Evolutionary conservation across 2,797 vertebrate genomes (phyloP), one percentile per base, ranked within the genome.

Genomic region (Leptodactylus fallax): DNA sequence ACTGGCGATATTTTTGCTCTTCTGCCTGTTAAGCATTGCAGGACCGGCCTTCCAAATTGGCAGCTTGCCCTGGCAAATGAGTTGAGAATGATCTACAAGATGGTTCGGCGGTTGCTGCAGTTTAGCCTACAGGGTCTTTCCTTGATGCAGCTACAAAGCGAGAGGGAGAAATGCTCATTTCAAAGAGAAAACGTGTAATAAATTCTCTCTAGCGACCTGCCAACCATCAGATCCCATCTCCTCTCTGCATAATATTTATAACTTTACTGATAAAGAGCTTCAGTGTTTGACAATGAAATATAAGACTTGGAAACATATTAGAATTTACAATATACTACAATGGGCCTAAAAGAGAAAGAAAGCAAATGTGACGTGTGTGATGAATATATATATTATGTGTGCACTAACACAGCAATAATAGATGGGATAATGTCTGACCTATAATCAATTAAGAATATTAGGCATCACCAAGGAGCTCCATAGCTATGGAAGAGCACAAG

Each of bases 1-100:
- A 77, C 21, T 16, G 55, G 56, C 45, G 71, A 17, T 85, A 63
- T 67, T 63, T 85, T 63, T 69, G 14, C 83, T 85, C 23, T 74
- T 69, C 61, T 81, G 58, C 71, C 77, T 63, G 81, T 89, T 86
- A 82, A 36, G 51, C 67, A 72, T 86, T 89, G 51, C n/a, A 47
- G 71, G 45, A 86, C 67, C 25, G 61, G 69, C 79, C 69, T 82
- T 65, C 16, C 60, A 78, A 27, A 7, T 51, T 89, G 87, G 87
- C 87, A 82, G 79, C 19, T 10, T 78, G 83, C 84, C 87, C 71
- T 82, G 47, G 79, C 71, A 85, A 86, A 82, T 77, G 69, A 89
- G 47, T 77, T 76, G 83, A 58, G 69, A 77, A 81, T 77, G 84
- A 88, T 81, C 25, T 65, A 67, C 78, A 89, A 86, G 87, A 82